Evolutionary conservation across 2,113 vertebrate species (phyloP).

Genomic region (Notarius lentiginosus): DNA sequence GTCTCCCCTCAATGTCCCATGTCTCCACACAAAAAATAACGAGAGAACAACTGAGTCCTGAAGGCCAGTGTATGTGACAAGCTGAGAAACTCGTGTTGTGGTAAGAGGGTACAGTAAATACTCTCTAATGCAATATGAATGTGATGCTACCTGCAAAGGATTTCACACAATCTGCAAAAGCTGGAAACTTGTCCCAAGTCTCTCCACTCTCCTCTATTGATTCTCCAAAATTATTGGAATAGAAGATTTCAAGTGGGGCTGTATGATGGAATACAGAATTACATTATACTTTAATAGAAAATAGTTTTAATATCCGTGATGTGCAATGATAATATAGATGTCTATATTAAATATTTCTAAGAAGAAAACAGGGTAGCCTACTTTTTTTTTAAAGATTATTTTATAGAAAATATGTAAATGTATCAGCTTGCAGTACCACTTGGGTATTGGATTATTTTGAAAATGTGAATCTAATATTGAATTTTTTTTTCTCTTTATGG

Average conservation of each 20-base stretch:
- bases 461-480: not conserved
- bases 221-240: not conserved
- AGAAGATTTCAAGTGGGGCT: not conserved
- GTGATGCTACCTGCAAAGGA: too few relatives aligned
- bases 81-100: too few relatives aligned
- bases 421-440: not conserved
- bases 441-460: not conserved
- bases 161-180: too few relatives aligned
- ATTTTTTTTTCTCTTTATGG: not conserved
- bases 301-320: not conserved
- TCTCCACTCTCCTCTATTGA: too few relatives aligned
- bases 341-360: not conserved
- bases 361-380: not conserved
- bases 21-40: too few relatives aligned
- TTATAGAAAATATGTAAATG: not conserved
- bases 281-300: not conserved
- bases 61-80: too few relatives aligned
- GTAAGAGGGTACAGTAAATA: too few relatives aligned
- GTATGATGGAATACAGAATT: not conserved
- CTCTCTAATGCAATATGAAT: too few relatives aligned
- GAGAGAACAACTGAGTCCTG: too few relatives aligned
- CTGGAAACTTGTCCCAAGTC: too few relatives aligned
- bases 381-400: not conserved
- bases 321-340: not conserved
- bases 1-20: too few relatives aligned